Evolutionary conservation across 2,888 invertebrate genomes (phyloP).

Genomic region (Salpingus planirostris): DNA sequence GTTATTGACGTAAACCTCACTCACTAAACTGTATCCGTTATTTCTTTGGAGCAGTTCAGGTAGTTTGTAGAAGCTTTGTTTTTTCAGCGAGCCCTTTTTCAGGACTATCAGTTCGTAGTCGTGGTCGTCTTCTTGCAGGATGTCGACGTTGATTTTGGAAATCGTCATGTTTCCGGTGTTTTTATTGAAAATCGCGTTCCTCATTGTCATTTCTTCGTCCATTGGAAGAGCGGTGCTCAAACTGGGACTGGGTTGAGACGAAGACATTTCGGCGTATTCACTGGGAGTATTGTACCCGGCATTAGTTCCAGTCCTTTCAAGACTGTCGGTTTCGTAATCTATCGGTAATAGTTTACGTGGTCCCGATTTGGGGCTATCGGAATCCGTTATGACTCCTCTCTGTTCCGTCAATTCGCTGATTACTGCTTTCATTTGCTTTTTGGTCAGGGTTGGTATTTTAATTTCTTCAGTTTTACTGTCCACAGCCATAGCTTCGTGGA

Average conservation of each 20-base stretch:
- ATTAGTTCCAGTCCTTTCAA: slow-evolving; percentile 52
- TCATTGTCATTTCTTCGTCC: slow-evolving; percentile 73
- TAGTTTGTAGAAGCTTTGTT: slow-evolving; percentile 42
- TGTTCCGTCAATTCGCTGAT: slow-evolving; percentile 46
- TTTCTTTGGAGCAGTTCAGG: slow-evolving; percentile 44
- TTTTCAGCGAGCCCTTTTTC: slow-evolving; percentile 24
- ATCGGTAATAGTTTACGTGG: slow-evolving; percentile 6
- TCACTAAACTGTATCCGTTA: slow-evolving; percentile 59
- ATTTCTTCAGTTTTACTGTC: slow-evolving; percentile 34
- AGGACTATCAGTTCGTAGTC: slow-evolving; percentile 43
- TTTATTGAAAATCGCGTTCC: slow-evolving; percentile 63
- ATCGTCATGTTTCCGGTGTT: slow-evolving; percentile 50
- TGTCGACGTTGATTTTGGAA: slow-evolving; percentile 34
- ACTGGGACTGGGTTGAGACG: slow-evolving; percentile 65
- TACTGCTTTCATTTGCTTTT: slow-evolving; percentile 54
- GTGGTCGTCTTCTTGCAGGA: slow-evolving; percentile 26
- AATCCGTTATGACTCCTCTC: slow-evolving; percentile 12
- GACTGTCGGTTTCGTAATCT: slow-evolving; percentile 67
- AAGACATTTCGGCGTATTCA: slow-evolving; percentile 55
- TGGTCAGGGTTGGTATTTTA: slow-evolving; percentile 46
- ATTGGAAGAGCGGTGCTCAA: slow-evolving; percentile 65
- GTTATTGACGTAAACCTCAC: slow-evolving; percentile 72
- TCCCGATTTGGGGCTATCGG: slow-evolving; percentile 6
- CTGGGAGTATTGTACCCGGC: slow-evolving; percentile 50
- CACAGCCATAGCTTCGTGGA: slow-evolving; percentile 56